Conservation (phyloP, 2,113 vertebrate species). For the Semicossyphus pulcher region DNA sequence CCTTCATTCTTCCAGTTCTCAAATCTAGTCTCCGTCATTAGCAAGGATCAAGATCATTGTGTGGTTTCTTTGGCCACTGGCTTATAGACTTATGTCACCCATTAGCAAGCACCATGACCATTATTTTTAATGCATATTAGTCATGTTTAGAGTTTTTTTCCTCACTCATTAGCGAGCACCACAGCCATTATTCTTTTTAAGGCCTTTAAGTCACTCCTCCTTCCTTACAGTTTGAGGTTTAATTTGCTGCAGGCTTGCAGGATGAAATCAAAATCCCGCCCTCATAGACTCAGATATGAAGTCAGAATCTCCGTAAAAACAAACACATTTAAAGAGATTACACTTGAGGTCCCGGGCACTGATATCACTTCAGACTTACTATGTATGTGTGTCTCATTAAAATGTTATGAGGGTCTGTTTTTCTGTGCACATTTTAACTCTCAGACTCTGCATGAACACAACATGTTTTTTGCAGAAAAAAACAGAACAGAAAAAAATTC, state of each 20-base stretch:
- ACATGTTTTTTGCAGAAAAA: slow-evolving; percentile 11
- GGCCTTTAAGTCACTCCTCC: slow-evolving; percentile 20
- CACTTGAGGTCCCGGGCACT: background rate
- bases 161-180: slow-evolving; percentile 29
- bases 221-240: slow-evolving; percentile 46
- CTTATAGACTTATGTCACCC: slow-evolving; percentile 38
- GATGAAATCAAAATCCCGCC: slow-evolving; percentile 46
- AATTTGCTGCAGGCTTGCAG: slow-evolving; percentile 32
- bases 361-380: slow-evolving; percentile 30
- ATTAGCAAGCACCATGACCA: slow-evolving; percentile 30
- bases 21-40: slow-evolving; percentile 12
- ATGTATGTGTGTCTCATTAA: slow-evolving; percentile 35
- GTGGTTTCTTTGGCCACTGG: slow-evolving; percentile 30
- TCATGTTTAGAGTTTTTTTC: slow-evolving; percentile 45
- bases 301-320: slow-evolving; percentile 52
- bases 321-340: slow-evolving; percentile 50
- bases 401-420: slow-evolving; percentile 38
- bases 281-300: slow-evolving; percentile 35
- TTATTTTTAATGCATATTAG: slow-evolving; percentile 45
- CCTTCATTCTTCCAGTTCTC: slow-evolving; percentile 1
- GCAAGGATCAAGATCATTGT: slow-evolving; percentile 10
- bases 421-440: slow-evolving; percentile 5
- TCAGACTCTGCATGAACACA: background rate
- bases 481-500: too few species aligned
- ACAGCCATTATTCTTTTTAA: slow-evolving; percentile 41